A percentile compares a stretch with the other conserved stretches of the same genome.
Evolutionary conservation across 1,140 invertebrate species (phyloP).

Genomic region (Galendromus occidentalis): DNA sequence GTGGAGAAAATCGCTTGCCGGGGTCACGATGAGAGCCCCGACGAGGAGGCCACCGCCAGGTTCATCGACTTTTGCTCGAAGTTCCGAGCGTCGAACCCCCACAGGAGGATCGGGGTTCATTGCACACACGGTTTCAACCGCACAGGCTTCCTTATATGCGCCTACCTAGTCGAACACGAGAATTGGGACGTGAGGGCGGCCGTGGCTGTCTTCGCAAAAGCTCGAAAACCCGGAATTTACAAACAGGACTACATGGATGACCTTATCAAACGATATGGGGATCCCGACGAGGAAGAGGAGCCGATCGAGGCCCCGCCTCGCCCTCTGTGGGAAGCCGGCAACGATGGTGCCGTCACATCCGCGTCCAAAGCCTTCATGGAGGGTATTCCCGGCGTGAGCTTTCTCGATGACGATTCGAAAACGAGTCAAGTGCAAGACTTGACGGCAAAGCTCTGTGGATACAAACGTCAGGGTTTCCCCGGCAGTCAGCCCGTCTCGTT

Average conservation of each 20-base stretch:
- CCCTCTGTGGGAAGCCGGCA: constrained; percentile 62
- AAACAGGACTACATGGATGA: constrained; percentile 42
- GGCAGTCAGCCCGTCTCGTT: constrained; percentile 93
- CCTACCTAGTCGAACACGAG: constrained; percentile 63
- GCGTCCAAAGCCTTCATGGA: constrained; percentile 44
- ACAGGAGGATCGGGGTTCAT: constrained; percentile 44
- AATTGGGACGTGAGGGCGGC: constrained; percentile 51
- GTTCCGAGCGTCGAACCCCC: background rate
- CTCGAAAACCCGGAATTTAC: constrained; percentile 43
- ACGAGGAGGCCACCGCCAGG: background rate
- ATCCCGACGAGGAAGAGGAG: constrained; percentile 41
- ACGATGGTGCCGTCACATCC: constrained; percentile 21
- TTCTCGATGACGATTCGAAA: constrained; percentile 39
- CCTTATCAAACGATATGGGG: constrained; percentile 47
- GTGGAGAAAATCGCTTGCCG: background rate
- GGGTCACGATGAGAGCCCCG: background rate
- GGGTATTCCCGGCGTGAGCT: constrained; percentile 49
- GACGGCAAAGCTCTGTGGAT: constrained; percentile 53
- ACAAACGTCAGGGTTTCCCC: constrained; percentile 55
- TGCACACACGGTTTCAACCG: constrained; percentile 98
- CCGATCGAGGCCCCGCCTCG: constrained; percentile 39
- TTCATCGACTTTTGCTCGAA: background rate
- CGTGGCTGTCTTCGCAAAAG: constrained; percentile 45
- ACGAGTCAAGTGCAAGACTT: constrained; percentile 47
- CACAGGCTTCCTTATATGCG: constrained; percentile 75